A percentile compares a stretch with the other conserved stretches of the same genome.
Evolutionary conservation across 1,140 invertebrate genomes (phyloP).

Genomic region (Aricia agestis): DNA sequence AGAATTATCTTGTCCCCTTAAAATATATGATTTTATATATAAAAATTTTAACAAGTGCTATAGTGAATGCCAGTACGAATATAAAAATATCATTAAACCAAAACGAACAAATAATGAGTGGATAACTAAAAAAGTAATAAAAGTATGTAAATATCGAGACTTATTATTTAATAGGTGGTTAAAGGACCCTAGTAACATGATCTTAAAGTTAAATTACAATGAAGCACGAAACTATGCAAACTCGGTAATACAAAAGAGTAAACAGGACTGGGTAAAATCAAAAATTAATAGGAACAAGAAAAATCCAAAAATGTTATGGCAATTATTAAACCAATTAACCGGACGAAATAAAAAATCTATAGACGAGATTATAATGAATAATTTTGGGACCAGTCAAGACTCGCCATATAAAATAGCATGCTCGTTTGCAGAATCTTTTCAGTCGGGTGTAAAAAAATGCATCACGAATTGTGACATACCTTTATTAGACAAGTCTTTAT

Average conservation of each 20-base stretch:
- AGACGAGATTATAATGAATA: constrained; percentile 11
- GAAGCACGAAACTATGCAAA: constrained; percentile 20
- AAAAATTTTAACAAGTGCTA: constrained; percentile 21
- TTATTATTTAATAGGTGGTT: background rate
- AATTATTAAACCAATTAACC: constrained; percentile 16
- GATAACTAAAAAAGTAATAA: background rate
- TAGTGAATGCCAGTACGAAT: background rate
- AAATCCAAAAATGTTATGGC: constrained; percentile 14
- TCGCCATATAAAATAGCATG: constrained; percentile 12
- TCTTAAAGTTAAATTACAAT: constrained; percentile 10
- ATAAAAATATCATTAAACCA: constrained; percentile 15
- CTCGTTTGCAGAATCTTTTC: constrained; percentile 19
- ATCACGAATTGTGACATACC: constrained; percentile 5
- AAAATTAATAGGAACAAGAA: background rate
- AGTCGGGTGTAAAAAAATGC: constrained; percentile 12
- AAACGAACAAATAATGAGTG: constrained; percentile 14
- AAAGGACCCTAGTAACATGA: background rate
- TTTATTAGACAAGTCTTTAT: constrained; percentile 9
- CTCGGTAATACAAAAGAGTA: constrained; percentile 15
- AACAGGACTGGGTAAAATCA: constrained; percentile 11
- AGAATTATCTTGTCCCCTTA: too few relatives aligned
- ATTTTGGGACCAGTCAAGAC: constrained; percentile 2
- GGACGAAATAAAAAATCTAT: constrained; percentile 18
- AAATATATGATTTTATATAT: constrained; percentile 20
- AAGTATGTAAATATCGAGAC: too few relatives aligned